phyloP scores from a whole-genome alignment of 2,888 invertebrate genomes.

The Pandemis corylana region DNA sequence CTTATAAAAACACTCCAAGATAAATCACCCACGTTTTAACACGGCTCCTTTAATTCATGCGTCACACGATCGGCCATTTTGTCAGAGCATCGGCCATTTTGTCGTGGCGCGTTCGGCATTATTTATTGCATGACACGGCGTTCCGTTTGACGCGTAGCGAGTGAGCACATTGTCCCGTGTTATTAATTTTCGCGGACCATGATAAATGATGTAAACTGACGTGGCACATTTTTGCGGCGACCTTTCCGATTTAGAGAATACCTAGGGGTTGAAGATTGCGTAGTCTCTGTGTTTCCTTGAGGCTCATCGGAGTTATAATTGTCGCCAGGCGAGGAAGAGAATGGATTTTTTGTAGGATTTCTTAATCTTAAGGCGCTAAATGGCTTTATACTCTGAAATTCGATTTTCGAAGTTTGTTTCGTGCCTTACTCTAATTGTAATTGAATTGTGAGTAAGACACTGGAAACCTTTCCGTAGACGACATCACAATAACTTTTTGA shows the following conservation, averaged over 20 bases:
- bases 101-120: conserved; percentile 48
- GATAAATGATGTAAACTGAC: conserved; percentile 56
- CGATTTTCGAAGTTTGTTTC: too few relatives aligned
- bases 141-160: conserved; percentile 52
- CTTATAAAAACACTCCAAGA: conserved; percentile 24
- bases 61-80: conserved; percentile 47
- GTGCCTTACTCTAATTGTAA: too few relatives aligned
- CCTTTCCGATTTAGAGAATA: conserved; percentile 33
- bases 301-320: conserved; percentile 8
- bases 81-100: conserved; percentile 46
- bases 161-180: conserved; percentile 48
- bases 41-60: conserved; percentile 32
- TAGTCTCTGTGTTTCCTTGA: conserved; percentile 17
- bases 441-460: too few relatives aligned
- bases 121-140: conserved; percentile 54
- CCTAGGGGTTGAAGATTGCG: conserved; percentile 31
- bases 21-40: conserved; percentile 23
- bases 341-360: too few relatives aligned
- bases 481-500: too few relatives aligned
- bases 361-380: too few relatives aligned
- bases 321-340: too few relatives aligned
- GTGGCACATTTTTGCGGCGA: conserved; percentile 44
- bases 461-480: too few relatives aligned
- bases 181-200: conserved; percentile 51
- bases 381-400: too few relatives aligned